Evolutionary conservation across 2,113 vertebrate genomes (phyloP).

Genomic region (Neogale vison): DNA sequence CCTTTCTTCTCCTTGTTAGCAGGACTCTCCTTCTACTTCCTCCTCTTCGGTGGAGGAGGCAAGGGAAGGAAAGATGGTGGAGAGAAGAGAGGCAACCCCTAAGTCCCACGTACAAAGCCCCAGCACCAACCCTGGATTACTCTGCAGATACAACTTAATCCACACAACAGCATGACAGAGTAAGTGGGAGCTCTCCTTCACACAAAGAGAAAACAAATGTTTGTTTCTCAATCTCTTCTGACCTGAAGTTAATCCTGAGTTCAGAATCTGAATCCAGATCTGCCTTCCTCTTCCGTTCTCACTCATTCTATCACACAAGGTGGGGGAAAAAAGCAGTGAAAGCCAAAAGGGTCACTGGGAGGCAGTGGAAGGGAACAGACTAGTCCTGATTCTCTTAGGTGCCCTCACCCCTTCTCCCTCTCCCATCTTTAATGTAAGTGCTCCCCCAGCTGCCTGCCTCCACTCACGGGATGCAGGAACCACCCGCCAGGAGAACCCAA

Average conservation of each 20-base stretch:
- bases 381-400: not conserved
- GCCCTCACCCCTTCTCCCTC: not conserved
- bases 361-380: accelerated
- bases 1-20: not conserved
- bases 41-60: not conserved
- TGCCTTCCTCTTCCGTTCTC: not conserved
- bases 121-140: not conserved
- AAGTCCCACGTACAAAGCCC: accelerated
- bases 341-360: not conserved
- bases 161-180: not conserved
- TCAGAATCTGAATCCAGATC: not conserved
- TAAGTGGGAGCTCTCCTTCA: not conserved
- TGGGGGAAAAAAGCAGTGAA: not conserved
- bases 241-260: not conserved
- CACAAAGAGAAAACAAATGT: not conserved
- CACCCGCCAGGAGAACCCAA: not conserved
- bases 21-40: not conserved
- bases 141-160: too few species aligned
- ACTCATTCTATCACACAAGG: not conserved
- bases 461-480: not conserved
- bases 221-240: not conserved
- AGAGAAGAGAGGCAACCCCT: not conserved
- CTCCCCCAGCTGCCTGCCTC: not conserved
- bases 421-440: not conserved
- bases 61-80: not conserved